These are phyloP conservation scores for Brachyhypopomus gauderio DNA, from an alignment of 2,113 vertebrate genomes.

Conservation along the genomic window DNA sequence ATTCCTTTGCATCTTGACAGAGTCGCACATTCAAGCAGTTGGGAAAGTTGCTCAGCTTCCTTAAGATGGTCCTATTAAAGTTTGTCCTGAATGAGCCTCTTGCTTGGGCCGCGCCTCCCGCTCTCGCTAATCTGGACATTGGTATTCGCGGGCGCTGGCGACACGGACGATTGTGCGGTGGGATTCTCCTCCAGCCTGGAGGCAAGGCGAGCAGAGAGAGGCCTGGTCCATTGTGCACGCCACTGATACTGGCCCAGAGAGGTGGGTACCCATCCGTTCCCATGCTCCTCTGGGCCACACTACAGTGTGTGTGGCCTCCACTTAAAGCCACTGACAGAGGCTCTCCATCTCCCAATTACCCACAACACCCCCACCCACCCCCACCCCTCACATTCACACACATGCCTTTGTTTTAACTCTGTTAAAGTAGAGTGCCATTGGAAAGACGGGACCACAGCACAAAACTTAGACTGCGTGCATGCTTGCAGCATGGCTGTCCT, in stretches of 20 bases:
- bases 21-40: constrained; percentile 46
- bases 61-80: constrained; percentile 49
- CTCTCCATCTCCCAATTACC: constrained; percentile 45
- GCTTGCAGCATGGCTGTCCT: background rate
- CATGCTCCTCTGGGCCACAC: constrained; percentile 51
- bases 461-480: background rate
- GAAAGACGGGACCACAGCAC: background rate
- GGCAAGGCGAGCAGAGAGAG: constrained; percentile 39
- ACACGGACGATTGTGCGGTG: constrained; percentile 40
- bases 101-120: background rate
- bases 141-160: constrained; percentile 47
- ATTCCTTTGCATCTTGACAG: constrained; percentile 27
- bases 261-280: constrained; percentile 50
- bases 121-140: constrained; percentile 57
- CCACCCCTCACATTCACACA: constrained; percentile 5
- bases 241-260: constrained; percentile 49
- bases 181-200: constrained; percentile 48
- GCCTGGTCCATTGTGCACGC: constrained; percentile 45
- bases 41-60: constrained; percentile 48
- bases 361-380: constrained; percentile 31
- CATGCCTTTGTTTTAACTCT: background rate
- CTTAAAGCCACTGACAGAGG: constrained; percentile 45
- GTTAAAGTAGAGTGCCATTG: constrained; percentile 13
- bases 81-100: constrained; percentile 44
- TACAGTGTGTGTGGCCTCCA: constrained; percentile 47